Evolutionary conservation across 1,140 invertebrate species (phyloP).

Genomic region (Cyclargus thomasi): DNA sequence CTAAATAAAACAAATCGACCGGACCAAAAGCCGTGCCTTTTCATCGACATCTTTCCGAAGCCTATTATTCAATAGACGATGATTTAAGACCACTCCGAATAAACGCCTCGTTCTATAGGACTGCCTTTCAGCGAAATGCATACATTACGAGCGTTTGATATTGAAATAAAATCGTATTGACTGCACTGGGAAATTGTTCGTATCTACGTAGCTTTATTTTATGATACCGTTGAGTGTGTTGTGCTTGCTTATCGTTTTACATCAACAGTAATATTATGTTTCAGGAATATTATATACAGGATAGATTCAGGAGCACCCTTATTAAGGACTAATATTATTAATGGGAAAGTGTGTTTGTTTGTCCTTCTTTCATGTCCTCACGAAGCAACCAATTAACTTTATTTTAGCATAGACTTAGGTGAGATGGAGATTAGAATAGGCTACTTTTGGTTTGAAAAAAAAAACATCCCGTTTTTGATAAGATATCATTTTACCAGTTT

Average conservation of each 20-base stretch:
- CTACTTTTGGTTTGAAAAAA: too few relatives aligned
- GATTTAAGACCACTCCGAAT: slow-evolving; percentile 2
- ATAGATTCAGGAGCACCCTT: too few relatives aligned
- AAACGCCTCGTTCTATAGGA: neutral
- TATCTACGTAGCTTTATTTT: neutral
- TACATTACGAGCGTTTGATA: neutral
- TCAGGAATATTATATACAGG: neutral
- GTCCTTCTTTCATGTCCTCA: too few relatives aligned
- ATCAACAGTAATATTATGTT: neutral
- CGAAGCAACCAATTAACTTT: too few relatives aligned
- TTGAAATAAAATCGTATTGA: slow-evolving; percentile 1
- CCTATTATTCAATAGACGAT: slow-evolving; percentile 3
- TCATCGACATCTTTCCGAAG: neutral
- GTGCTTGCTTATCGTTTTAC: neutral
- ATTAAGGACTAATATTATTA: too few relatives aligned
- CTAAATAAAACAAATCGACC: neutral
- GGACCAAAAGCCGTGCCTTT: neutral
- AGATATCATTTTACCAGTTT: too few relatives aligned
- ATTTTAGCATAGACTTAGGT: too few relatives aligned
- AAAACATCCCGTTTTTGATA: too few relatives aligned
- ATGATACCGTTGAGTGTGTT: neutral
- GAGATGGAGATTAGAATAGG: too few relatives aligned
- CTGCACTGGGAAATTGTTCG: neutral
- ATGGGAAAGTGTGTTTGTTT: too few relatives aligned
- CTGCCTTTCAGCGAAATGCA: neutral